Evolutionary conservation across 1,140 invertebrate species (phyloP).

Genomic region (Zaprionus davidi): DNA sequence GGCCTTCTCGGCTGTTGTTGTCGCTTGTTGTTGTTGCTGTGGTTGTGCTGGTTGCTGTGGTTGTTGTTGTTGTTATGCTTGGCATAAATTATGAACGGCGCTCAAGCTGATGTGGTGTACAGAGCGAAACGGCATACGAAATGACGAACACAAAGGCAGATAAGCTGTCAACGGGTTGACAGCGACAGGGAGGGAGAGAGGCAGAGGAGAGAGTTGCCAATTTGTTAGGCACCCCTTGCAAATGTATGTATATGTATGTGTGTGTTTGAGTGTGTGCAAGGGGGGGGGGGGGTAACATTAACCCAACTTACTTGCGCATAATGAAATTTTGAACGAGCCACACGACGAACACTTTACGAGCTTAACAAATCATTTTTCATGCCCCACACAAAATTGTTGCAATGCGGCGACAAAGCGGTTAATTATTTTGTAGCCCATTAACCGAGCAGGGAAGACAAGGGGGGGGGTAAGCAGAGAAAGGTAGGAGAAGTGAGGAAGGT

Average conservation of each 20-base stretch:
- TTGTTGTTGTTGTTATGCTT: constrained; percentile 29
- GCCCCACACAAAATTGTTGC: constrained; percentile 47
- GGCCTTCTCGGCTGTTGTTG: constrained; percentile 36
- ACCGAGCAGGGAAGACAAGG: constrained; percentile 16
- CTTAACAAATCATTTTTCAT: constrained; percentile 74
- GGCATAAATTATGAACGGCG: constrained; percentile 56
- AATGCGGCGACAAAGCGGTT: constrained; percentile 57
- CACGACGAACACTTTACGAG: constrained; percentile 63
- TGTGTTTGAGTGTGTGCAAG: background rate
- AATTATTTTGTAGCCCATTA: constrained; percentile 76
- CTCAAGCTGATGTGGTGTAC: constrained; percentile 5
- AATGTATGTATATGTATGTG: background rate
- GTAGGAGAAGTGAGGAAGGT: too few relatives aligned
- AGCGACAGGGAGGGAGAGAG: background rate
- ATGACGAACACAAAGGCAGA: constrained; percentile 27
- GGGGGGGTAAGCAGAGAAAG: background rate
- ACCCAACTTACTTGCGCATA: constrained; percentile 77
- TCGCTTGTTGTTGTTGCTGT: constrained; percentile 17
- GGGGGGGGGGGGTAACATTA: constrained; percentile 53
- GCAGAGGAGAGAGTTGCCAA: constrained; percentile 32
- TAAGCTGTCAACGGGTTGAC: constrained; percentile 44
- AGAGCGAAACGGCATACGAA: constrained; percentile 24
- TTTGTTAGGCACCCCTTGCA: constrained; percentile 31
- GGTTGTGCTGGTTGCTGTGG: constrained; percentile 17
- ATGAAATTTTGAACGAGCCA: constrained; percentile 65